These are phyloP conservation scores for Microctenopoma lineatum DNA, from an alignment of 2,797 vertebrate genomes.

Conservation along the genomic window DNA sequence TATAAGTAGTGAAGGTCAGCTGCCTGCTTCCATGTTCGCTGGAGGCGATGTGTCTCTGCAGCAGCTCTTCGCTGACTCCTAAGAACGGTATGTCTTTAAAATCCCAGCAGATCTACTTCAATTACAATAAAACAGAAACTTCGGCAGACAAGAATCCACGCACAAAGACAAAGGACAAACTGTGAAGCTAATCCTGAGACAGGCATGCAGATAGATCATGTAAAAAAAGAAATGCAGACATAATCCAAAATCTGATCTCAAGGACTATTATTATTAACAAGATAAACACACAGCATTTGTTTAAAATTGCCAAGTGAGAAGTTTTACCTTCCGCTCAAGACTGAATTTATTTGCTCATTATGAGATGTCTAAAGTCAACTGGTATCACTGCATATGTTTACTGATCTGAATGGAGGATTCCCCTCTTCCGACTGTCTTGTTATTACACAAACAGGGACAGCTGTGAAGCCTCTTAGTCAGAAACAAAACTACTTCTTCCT, in stretches of 20 bases:
- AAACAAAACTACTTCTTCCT: conserved; percentile 49
- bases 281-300: conserved; percentile 23
- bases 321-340: conserved; percentile 21
- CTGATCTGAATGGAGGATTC: conserved; percentile 28
- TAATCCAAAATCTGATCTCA: not conserved
- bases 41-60: conserved; percentile 39
- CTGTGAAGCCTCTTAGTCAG: conserved; percentile 51
- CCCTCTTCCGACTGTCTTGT: not conserved
- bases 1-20: conserved; percentile 35
- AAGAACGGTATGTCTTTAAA: conserved; percentile 6
- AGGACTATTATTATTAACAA: conserved; percentile 7
- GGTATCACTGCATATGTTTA: conserved; percentile 32
- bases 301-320: conserved; percentile 27
- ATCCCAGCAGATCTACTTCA: conserved; percentile 19
- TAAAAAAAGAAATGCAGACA: not conserved
- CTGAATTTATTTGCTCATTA: conserved; percentile 32
- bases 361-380: conserved; percentile 3
- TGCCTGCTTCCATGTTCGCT: conserved; percentile 53
- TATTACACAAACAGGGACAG: conserved; percentile 43
- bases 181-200: not conserved
- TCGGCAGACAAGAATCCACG: not conserved
- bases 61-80: conserved; percentile 14
- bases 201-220: not conserved
- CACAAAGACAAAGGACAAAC: not conserved
- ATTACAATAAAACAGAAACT: conserved; percentile 14